phyloP scores from a whole-genome alignment of 2,888 invertebrate genomes.

The Octonoba sinensis region DNA sequence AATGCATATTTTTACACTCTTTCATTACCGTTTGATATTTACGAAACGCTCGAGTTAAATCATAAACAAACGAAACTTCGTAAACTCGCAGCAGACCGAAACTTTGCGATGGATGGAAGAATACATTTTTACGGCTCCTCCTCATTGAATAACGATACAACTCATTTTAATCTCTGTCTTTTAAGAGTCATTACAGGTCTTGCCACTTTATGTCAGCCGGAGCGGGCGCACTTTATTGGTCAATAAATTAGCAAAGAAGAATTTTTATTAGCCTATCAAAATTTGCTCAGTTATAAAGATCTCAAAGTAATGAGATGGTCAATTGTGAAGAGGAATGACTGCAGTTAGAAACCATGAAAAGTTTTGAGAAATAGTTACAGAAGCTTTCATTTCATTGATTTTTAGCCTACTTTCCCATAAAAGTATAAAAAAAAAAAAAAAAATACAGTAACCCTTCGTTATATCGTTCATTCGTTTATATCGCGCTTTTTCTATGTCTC shows the following conservation, averaged over 20 bases:
- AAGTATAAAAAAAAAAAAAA: no score
- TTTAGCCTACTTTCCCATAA: no score
- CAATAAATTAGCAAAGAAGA: constrained; percentile 1
- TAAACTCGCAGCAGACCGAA: no score
- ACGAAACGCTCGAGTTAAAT: neutral
- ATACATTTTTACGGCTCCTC: neutral
- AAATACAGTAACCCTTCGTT: no score
- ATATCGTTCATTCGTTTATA: no score
- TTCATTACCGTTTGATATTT: neutral
- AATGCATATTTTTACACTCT: neutral
- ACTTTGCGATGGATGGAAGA: neutral
- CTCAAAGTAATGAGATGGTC: neutral
- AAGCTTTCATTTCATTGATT: no score
- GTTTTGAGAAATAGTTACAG: no score
- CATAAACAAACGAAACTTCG: no score
- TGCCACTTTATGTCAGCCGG: no score
- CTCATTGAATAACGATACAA: neutral
- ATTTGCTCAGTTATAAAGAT: neutral
- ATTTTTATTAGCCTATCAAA: constrained; percentile 17
- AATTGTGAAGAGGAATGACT: neutral
- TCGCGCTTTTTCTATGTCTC: no score
- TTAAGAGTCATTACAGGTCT: neutral
- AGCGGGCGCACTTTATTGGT: constrained; percentile 1
- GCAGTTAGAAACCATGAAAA: no score
- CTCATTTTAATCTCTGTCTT: neutral